These are phyloP conservation scores for Mus minutoides DNA, from an alignment of 2,797 vertebrate genomes.

Conservation along the genomic window DNA sequence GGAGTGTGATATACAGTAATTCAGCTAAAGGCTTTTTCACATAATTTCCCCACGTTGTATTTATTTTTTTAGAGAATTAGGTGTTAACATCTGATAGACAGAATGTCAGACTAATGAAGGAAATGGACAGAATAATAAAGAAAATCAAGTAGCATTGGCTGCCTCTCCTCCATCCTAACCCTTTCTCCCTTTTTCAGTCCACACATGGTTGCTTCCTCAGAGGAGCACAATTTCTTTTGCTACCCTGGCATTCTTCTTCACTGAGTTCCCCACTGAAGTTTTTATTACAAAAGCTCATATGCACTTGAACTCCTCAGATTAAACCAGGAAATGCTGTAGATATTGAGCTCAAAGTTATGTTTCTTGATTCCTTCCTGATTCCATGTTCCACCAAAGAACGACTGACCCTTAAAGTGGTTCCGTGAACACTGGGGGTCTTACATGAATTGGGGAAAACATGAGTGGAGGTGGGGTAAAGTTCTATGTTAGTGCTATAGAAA, in stretches of 20 bases:
- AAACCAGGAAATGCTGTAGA: background rate
- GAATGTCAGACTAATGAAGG: conserved; percentile 32
- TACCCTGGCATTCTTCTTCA: background rate
- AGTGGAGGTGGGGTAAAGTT: background rate
- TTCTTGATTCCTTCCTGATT: background rate
- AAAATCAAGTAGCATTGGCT: conserved; percentile 57
- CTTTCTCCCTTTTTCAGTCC: conserved; percentile 6
- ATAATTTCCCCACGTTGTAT: conserved; percentile 87
- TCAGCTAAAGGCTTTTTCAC: conserved; percentile 84
- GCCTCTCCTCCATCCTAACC: background rate
- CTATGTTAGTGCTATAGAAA: background rate
- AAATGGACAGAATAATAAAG: conserved; percentile 72
- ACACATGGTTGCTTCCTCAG: background rate
- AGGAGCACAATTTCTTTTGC: background rate
- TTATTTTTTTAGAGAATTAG: conserved; percentile 86
- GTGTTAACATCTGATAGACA: conserved; percentile 82
- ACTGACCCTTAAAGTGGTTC: background rate
- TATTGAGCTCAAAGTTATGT: background rate
- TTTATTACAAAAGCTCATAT: background rate
- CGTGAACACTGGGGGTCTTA: background rate
- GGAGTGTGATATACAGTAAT: conserved; percentile 80
- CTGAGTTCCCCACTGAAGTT: background rate
- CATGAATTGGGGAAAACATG: background rate
- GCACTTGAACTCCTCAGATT: background rate
- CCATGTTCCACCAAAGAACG: background rate